phyloP scores from a whole-genome alignment of 2,113 vertebrate genomes.

The Tenebrosternarchus preto region DNA sequence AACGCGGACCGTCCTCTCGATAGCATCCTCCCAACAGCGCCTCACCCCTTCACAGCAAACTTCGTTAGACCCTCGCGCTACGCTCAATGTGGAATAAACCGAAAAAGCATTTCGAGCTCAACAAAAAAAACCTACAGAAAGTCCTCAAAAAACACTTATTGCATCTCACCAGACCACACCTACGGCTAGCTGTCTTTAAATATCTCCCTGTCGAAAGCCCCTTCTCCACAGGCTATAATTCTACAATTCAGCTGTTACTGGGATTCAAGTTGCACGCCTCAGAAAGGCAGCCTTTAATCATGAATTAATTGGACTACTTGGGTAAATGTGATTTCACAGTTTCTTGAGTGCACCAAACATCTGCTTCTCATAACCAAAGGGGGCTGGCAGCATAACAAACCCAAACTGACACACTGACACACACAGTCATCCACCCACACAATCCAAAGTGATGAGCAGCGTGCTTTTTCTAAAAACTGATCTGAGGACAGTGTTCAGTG shows the following conservation, averaged over 20 bases:
- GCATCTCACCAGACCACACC: conserved; percentile 40
- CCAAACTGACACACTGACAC: conserved; percentile 6
- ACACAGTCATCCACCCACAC: conserved; percentile 7
- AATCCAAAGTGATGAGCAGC: conserved; percentile 14
- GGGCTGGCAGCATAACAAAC: not conserved
- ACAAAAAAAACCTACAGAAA: conserved; percentile 59
- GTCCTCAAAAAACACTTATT: conserved; percentile 31
- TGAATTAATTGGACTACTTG: conserved; percentile 48
- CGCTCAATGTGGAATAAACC: conserved; percentile 1
- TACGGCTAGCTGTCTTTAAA: conserved; percentile 48
- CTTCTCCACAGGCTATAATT: conserved; percentile 7
- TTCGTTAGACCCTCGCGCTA: not conserved
- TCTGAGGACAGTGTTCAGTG: conserved; percentile 27
- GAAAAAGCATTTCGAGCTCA: conserved; percentile 38
- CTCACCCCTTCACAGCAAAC: conserved; percentile 18
- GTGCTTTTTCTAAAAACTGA: conserved; percentile 22
- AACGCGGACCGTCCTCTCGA: not conserved
- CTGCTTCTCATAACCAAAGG: conserved; percentile 27
- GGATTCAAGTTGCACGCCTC: conserved; percentile 28
- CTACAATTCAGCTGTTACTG: conserved; percentile 35
- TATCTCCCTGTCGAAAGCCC: conserved; percentile 5
- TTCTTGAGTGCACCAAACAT: conserved; percentile 21
- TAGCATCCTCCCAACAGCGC: not conserved
- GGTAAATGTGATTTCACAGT: conserved; percentile 48
- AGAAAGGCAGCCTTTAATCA: conserved; percentile 20